Evolutionary conservation across 2,113 vertebrate genomes (phyloP).

Genomic region (Hippocampus zosterae): DNA sequence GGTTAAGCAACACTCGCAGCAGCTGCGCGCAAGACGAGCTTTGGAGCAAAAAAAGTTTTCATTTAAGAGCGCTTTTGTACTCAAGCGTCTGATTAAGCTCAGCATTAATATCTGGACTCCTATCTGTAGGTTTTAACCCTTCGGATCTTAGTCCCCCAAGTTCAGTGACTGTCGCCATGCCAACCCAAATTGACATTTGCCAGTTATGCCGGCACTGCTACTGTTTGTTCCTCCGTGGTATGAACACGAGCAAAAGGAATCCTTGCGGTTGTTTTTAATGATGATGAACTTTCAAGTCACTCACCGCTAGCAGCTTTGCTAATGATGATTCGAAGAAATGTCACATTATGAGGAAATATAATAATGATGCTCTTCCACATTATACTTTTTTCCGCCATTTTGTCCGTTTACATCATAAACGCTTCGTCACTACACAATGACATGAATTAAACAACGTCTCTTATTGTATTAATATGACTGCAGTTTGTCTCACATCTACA

Average conservation of each 20-base stretch:
- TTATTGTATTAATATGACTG: neutral
- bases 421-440: neutral
- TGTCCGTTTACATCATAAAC: neutral
- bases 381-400: neutral
- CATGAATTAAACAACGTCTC: neutral
- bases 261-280: constrained; percentile 7
- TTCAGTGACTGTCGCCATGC: constrained; percentile 6
- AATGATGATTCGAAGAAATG: neutral
- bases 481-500: neutral
- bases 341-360: neutral
- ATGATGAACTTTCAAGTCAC: neutral
- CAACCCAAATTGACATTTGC: constrained; percentile 28
- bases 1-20: constrained; percentile 36
- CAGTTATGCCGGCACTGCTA: constrained; percentile 2
- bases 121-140: neutral
- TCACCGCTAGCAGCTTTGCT: neutral
- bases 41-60: neutral
- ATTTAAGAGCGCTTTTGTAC: constrained; percentile 18
- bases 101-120: no score
- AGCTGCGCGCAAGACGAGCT: constrained; percentile 21
- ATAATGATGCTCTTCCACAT: neutral
- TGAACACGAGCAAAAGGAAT: constrained; percentile 1
- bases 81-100: neutral
- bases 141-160: neutral
- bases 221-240: constrained; percentile 14